Conservation (phyloP, 2,797 vertebrate genomes). For the Phaenicophaeus curvirostris region DNA sequence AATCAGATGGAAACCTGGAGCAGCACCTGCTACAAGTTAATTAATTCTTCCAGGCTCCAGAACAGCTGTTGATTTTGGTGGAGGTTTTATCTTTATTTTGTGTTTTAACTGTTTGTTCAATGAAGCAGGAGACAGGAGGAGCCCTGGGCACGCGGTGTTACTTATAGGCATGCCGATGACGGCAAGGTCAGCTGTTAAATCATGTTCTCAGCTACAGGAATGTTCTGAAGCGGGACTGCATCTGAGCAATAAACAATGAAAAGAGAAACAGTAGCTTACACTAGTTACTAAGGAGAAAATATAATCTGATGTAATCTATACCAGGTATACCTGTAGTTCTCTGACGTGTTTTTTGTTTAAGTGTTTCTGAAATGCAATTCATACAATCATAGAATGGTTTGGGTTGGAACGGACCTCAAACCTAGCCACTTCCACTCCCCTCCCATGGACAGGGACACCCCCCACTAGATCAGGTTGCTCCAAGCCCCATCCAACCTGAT, state of each 20-base stretch:
- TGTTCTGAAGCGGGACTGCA: neutral
- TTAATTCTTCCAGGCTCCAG: neutral
- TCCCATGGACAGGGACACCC: too few species aligned
- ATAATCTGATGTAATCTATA: neutral
- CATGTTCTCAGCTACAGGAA: fast-evolving
- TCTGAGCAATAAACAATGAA: neutral
- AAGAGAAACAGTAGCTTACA: neutral
- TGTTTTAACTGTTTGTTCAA: neutral
- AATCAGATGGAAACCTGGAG: neutral
- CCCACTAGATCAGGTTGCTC: too few species aligned
- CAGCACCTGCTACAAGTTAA: neutral
- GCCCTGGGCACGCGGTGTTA: neutral
- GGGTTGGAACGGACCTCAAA: too few species aligned
- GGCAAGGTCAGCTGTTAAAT: neutral
- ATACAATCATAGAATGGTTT: too few species aligned
- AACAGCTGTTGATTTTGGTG: neutral
- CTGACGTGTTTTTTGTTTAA: neutral
- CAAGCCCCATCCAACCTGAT: too few species aligned
- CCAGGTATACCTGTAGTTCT: neutral
- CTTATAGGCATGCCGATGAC: fast-evolving
- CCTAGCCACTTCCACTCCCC: too few species aligned
- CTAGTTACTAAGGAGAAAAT: neutral
- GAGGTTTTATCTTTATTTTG: neutral
- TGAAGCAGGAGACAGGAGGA: neutral
- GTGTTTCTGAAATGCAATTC: neutral